These are phyloP conservation scores for Formica selysi DNA, from an alignment of 1,140 invertebrate species.

Conservation along the genomic window DNA sequence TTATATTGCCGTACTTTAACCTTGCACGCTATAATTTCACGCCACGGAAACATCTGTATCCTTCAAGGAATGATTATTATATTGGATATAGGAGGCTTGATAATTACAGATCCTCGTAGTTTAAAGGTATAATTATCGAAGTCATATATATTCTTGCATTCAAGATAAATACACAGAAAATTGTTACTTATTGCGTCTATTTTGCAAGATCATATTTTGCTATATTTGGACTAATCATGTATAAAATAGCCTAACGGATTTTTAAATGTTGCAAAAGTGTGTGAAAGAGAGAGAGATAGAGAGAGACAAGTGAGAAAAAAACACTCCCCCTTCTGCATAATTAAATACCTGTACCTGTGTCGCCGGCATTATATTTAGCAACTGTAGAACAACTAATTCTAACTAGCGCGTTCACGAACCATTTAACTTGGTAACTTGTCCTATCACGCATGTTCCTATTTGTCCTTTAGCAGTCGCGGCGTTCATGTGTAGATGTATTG, in stretches of 20 bases:
- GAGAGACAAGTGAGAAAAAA: no score
- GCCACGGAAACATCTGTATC: slow-evolving; percentile 2
- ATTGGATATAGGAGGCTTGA: not conserved
- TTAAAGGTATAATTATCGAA: not conserved
- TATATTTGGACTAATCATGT: not conserved
- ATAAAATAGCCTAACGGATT: slow-evolving; percentile 11
- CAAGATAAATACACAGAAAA: not conserved
- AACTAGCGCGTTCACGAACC: slow-evolving; percentile 83
- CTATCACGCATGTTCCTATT: slow-evolving; percentile 83
- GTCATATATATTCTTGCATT: not conserved
- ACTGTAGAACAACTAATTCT: slow-evolving; percentile 84
- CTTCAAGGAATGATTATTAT: slow-evolving; percentile 14
- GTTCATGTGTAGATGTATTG: slow-evolving; percentile 53
- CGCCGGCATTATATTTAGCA: slow-evolving; percentile 75
- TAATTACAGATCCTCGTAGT: not conserved
- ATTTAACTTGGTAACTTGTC: slow-evolving; percentile 85
- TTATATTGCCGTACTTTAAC: slow-evolving; percentile 28
- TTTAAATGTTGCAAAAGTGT: slow-evolving; percentile 13
- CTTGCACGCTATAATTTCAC: slow-evolving; percentile 16
- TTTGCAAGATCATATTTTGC: not conserved
- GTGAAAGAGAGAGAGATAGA: no score
- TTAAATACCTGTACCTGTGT: slow-evolving; percentile 46
- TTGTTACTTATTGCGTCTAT: not conserved
- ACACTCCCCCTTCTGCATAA: not conserved
- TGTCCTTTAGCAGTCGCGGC: slow-evolving; percentile 76